Conservation (phyloP, 1,140 invertebrate genomes). For the Schmidtea mediterranea region DNA sequence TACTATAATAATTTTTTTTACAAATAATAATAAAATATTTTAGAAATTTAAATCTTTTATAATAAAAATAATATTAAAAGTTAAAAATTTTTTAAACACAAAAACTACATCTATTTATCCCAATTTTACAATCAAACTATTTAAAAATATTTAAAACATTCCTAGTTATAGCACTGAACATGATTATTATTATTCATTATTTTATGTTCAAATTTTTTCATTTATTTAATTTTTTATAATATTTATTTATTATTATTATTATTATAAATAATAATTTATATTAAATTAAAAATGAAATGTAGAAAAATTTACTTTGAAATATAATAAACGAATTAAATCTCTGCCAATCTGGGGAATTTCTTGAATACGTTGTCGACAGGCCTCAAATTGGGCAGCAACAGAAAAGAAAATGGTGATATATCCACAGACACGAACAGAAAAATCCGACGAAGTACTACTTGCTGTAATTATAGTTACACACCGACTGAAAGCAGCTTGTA, state of each 20-base stretch:
- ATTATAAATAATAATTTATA: conserved; percentile 1
- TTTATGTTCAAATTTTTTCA: too few species aligned
- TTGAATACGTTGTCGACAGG: conserved; percentile 51
- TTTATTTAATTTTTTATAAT: not conserved
- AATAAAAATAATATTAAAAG: too few species aligned
- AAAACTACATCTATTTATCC: too few species aligned
- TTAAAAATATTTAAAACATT: too few species aligned
- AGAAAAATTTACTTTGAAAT: conserved; percentile 44
- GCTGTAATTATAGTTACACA: conserved; percentile 60
- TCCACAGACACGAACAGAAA: conserved; percentile 44
- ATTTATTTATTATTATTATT: not conserved
- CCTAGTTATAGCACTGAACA: too few species aligned
- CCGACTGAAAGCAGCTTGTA: conserved; percentile 33
- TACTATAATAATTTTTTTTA: too few species aligned
- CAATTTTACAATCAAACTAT: too few species aligned
- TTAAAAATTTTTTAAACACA: too few species aligned
- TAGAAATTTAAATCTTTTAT: too few species aligned
- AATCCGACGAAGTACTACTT: conserved; percentile 41
- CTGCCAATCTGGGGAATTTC: conserved; percentile 54
- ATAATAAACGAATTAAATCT: conserved; percentile 60
- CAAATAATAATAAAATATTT: too few species aligned
- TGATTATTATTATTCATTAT: too few species aligned
- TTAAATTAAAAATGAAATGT: not conserved
- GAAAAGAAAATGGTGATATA: conserved; percentile 68
- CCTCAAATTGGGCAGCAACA: conserved; percentile 70